Conservation (phyloP, 2,888 invertebrate genomes). For the Caenorhabditis imperialis region DNA sequence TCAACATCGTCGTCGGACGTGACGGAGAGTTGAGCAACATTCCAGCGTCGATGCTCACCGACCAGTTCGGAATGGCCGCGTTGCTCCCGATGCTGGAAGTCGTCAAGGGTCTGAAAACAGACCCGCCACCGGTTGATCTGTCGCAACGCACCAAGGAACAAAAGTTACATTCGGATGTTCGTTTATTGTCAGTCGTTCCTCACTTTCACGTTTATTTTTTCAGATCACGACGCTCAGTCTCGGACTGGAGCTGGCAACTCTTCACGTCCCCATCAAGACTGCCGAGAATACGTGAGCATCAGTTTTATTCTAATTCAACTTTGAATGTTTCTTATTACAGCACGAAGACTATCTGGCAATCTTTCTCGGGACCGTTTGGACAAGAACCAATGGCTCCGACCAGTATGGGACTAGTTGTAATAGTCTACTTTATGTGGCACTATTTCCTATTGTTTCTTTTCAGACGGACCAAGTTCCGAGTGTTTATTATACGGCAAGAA, state of each 20-base stretch:
- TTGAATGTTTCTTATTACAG: neutral
- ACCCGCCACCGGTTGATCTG: neutral
- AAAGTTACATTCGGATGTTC: too few species aligned
- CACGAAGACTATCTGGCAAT: conserved; percentile 22
- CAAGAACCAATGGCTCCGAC: conserved; percentile 18
- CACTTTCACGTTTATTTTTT: too few species aligned
- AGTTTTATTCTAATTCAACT: neutral
- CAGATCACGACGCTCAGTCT: conserved; percentile 21
- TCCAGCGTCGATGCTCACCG: conserved; percentile 38
- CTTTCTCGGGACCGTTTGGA: conserved; percentile 45
- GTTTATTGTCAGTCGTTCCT: too few species aligned
- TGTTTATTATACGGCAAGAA: conserved; percentile 42
- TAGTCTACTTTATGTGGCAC: too few species aligned
- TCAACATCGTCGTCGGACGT: too few species aligned
- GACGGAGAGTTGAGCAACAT: conserved; percentile 41
- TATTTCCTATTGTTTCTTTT: too few species aligned
- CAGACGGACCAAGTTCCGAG: conserved; percentile 35
- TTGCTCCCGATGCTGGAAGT: conserved; percentile 37
- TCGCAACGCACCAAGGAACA: conserved; percentile 4
- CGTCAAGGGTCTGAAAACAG: conserved; percentile 7
- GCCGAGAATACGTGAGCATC: conserved; percentile 9
- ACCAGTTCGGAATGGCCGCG: conserved; percentile 48
- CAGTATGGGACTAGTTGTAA: conserved; percentile 20
- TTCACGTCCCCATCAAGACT: conserved; percentile 32
- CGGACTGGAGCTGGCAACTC: conserved; percentile 33